Conservation (phyloP, 2,113 vertebrate genomes). For the Charina bottae region DNA sequence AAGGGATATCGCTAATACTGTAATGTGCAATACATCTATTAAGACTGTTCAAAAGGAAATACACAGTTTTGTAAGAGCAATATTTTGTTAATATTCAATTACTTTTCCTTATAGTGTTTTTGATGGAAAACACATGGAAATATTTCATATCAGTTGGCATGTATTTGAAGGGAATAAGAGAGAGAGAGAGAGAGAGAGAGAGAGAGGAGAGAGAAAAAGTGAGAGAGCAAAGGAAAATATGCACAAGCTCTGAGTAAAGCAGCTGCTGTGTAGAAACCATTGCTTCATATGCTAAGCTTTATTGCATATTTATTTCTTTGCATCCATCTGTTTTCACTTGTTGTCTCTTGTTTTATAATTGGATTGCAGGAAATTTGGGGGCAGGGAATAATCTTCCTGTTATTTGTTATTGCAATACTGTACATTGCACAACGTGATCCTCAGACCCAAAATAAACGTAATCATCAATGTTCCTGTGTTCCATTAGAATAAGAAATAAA, state of each 20-base stretch:
- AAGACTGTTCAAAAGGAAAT: not conserved
- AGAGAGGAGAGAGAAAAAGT: not conserved
- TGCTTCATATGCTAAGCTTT: conserved; percentile 21
- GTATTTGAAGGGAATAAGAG: conserved; percentile 45
- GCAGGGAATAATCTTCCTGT: conserved; percentile 28
- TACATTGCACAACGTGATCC: conserved; percentile 10
- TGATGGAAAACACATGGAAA: conserved; percentile 15
- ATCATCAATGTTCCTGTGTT: conserved; percentile 4
- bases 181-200: conserved; percentile 24
- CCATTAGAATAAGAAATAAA: not conserved
- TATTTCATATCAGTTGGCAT: not conserved
- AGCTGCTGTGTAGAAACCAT: conserved; percentile 32
- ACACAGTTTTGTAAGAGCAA: conserved; percentile 1
- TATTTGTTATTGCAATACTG: conserved; percentile 21
- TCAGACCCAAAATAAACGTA: conserved; percentile 18
- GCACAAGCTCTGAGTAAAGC: conserved; percentile 16
- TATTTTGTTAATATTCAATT: conserved; percentile 10
- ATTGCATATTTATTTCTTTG: conserved; percentile 31
- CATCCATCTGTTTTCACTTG: conserved; percentile 42
- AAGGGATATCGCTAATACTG: not conserved
- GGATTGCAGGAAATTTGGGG: conserved; percentile 34
- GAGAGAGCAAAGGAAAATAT: conserved; percentile 20
- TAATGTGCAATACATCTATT: not conserved
- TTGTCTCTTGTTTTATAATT: conserved; percentile 42
- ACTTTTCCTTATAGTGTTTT: conserved; percentile 24